A percentile compares a stretch with the other conserved stretches of the same genome.
phyloP scores from a whole-genome alignment of 2,113 vertebrate genomes.

The Vidua macroura region DNA sequence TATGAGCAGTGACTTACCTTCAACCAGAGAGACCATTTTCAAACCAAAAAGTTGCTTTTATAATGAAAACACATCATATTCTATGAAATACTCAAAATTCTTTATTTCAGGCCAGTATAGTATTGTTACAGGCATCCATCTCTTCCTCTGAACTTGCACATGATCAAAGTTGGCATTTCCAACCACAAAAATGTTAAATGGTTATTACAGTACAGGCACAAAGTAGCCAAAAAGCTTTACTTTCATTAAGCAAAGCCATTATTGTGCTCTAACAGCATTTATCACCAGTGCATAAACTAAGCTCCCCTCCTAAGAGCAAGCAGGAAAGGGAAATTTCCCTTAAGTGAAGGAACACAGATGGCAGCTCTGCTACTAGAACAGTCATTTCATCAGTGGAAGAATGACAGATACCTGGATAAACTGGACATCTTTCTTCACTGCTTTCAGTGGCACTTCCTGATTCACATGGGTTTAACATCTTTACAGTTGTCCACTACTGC shows the following conservation, averaged over 20 bases:
- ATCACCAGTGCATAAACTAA: not conserved
- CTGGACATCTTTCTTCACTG: not conserved
- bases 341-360: not conserved
- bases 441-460: not conserved
- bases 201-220: not conserved
- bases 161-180: not conserved
- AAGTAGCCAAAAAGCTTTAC: not conserved
- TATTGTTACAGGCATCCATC: not conserved
- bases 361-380: not conserved
- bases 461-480: not conserved
- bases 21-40: not conserved
- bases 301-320: not conserved
- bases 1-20: not conserved
- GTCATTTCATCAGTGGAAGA: not conserved
- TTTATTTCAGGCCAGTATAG: conserved; percentile 25
- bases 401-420: not conserved
- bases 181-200: not conserved
- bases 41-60: not conserved
- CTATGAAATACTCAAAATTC: not conserved
- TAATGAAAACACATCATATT: not conserved
- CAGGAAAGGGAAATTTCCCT: not conserved
- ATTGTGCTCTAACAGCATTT: conserved; percentile 6
- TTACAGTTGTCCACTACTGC: not conserved
- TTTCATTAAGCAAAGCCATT: not conserved
- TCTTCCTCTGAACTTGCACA: not conserved